These are phyloP conservation scores for Panthera tigris DNA, from an alignment of 2,113 vertebrate species.

Conservation along the genomic window DNA sequence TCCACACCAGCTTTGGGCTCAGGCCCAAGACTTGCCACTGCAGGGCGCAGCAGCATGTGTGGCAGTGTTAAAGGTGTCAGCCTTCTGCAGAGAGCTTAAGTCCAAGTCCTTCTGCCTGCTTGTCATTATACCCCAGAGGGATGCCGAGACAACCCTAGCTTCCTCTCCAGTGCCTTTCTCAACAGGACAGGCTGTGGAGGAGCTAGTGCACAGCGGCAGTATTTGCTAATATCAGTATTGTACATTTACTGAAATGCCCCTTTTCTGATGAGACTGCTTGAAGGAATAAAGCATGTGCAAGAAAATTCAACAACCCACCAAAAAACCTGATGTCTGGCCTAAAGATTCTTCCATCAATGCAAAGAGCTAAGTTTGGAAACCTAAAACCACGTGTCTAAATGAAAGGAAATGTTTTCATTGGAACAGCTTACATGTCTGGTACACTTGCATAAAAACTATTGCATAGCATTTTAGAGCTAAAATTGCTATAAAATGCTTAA, in stretches of 20 bases:
- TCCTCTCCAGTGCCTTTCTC: background rate
- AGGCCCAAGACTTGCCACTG: conserved; percentile 63
- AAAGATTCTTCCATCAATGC: conserved; percentile 74
- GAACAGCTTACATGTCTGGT: conserved; percentile 81
- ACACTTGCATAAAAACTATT: conserved; percentile 79
- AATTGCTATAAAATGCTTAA: conserved; percentile 82
- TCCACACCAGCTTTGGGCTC: conserved; percentile 67
- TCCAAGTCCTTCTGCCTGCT: conserved; percentile 56
- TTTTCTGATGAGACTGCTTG: conserved; percentile 49
- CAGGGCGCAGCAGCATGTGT: conserved; percentile 40
- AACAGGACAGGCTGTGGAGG: conserved; percentile 2
- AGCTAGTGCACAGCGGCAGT: conserved; percentile 3
- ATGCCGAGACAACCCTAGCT: conserved; percentile 12
- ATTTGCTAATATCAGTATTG: conserved; percentile 47
- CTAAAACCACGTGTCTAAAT: conserved; percentile 78
- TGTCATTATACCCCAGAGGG: conserved; percentile 36
- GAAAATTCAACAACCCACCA: conserved; percentile 24
- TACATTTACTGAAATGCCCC: conserved; percentile 38
- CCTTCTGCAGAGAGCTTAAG: conserved; percentile 63
- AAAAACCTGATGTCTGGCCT: conserved; percentile 60
- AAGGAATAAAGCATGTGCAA: conserved; percentile 38
- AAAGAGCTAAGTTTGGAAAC: conserved; percentile 81
- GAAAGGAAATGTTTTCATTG: conserved; percentile 81
- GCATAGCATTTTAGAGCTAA: conserved; percentile 79
- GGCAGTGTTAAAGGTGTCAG: conserved; percentile 59